Evolutionary conservation across 2,797 vertebrate genomes (phyloP).

Genomic region (Saxicola maurus): DNA sequence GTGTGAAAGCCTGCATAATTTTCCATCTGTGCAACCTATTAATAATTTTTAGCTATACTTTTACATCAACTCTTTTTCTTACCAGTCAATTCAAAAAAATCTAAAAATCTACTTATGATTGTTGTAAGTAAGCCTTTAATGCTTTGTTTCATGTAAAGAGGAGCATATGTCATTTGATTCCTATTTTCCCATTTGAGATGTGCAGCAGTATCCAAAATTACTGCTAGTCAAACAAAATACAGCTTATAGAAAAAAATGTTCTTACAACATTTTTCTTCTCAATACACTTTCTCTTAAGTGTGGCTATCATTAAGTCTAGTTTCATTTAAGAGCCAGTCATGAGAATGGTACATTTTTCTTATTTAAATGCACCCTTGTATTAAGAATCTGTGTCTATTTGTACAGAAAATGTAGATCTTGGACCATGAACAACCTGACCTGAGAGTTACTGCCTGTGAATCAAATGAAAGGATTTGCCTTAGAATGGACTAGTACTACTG

Average conservation of each 20-base stretch:
- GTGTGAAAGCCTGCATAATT: not conserved
- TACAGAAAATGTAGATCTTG: not conserved
- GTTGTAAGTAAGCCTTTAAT: not conserved
- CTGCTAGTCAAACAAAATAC: not conserved
- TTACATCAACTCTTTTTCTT: not conserved
- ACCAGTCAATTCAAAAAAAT: constrained; percentile 25
- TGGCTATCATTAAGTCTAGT: not conserved
- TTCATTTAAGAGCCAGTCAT: not conserved
- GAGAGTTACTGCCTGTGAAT: not conserved
- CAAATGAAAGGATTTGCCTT: not conserved
- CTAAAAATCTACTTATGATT: constrained; percentile 11
- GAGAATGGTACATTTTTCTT: not conserved
- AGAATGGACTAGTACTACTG: fast-evolving
- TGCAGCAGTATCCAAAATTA: not conserved
- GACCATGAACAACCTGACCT: not conserved
- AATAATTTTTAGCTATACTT: not conserved
- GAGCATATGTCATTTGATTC: not conserved
- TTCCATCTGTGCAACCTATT: not conserved
- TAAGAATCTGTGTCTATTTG: not conserved
- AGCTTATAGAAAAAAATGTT: not conserved
- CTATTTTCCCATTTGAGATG: not conserved
- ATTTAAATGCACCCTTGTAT: not conserved
- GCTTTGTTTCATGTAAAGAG: not conserved
- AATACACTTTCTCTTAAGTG: not conserved
- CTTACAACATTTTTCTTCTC: not conserved